These are phyloP conservation scores for Ferrisia virgata DNA, from an alignment of 2,888 invertebrate species.

Conservation along the genomic window DNA sequence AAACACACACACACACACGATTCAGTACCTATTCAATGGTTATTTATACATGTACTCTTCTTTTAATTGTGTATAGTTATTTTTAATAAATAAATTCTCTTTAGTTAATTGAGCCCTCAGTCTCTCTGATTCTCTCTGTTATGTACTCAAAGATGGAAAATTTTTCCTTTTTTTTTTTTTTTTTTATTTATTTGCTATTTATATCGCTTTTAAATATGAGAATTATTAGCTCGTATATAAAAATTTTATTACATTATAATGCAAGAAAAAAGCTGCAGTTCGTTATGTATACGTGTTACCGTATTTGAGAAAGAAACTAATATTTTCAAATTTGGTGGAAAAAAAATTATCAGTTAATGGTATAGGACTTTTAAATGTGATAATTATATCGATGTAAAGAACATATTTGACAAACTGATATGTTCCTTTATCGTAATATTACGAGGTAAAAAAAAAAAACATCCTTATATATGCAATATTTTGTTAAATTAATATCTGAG, in stretches of 20 bases:
- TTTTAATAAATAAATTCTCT: not conserved
- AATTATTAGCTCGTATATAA: not conserved
- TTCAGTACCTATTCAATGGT: not conserved
- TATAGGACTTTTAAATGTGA: constrained; percentile 1
- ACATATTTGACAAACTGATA: not conserved
- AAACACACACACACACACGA: no score
- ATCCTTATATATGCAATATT: not conserved
- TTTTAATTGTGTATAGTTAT: constrained; percentile 4
- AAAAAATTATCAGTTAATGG: constrained; percentile 19
- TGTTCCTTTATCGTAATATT: not conserved
- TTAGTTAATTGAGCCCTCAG: not conserved
- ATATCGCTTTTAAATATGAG: not conserved
- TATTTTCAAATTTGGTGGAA: not conserved
- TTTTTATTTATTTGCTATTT: not conserved
- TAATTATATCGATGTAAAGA: not conserved
- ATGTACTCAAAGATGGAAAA: not conserved
- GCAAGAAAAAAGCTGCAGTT: not conserved
- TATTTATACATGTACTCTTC: not conserved
- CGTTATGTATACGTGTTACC: not conserved
- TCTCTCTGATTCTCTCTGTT: not conserved
- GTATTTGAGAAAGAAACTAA: not conserved
- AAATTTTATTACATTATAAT: not conserved
- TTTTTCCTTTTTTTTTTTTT: not conserved
- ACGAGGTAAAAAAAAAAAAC: not conserved
- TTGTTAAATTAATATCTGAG: constrained; percentile 5